These are phyloP conservation scores for Hydrophis major DNA, from an alignment of 2,797 vertebrate genomes.

Conservation along the genomic window DNA sequence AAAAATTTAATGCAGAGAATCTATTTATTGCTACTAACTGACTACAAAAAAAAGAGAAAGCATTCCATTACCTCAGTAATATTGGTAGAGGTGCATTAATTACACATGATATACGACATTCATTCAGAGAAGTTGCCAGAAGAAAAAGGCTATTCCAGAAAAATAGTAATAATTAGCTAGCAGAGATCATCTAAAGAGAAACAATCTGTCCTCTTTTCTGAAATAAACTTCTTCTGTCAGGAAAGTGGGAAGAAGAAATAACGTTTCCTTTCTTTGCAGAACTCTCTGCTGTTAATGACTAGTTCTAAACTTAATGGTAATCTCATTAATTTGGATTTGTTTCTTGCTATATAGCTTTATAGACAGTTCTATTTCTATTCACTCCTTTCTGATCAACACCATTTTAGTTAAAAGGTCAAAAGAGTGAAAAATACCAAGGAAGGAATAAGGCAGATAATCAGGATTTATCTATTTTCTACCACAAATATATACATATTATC, in stretches of 20 bases:
- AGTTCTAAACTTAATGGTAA: neutral
- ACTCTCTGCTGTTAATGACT: neutral
- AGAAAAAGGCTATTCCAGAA: neutral
- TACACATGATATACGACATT: neutral
- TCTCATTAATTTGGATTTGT: neutral
- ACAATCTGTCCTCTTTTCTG: neutral
- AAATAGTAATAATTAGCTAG: neutral
- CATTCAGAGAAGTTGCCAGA: neutral
- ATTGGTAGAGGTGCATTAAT: neutral
- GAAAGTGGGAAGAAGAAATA: neutral
- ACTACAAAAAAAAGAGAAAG: neutral
- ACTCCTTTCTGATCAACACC: neutral
- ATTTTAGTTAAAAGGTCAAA: neutral
- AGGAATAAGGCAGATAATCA: neutral
- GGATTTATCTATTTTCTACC: neutral
- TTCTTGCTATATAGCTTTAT: neutral
- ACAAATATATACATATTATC: neutral
- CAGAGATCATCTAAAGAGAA: neutral
- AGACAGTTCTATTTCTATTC: neutral
- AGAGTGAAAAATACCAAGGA: neutral
- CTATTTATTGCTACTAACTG: neutral
- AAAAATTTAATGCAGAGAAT: fast-evolving
- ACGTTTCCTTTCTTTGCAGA: neutral
- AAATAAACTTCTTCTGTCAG: neutral
- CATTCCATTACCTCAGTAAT: neutral